Conservation (phyloP, 2,888 invertebrate species). For the Ichneumoninae sp. region DNA sequence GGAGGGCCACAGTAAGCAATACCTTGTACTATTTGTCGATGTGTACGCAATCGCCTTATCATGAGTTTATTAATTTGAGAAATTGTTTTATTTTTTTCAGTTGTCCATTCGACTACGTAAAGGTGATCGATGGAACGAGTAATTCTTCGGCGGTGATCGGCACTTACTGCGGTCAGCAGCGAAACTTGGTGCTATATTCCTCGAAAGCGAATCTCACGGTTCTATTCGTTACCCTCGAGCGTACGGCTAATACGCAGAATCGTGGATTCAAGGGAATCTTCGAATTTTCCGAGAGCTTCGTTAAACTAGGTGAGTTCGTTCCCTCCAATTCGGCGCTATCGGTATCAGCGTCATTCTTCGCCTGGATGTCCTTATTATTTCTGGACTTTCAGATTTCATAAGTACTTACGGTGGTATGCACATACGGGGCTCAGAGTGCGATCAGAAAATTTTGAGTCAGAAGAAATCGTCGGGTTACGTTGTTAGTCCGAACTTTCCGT, state of each 20-base stretch:
- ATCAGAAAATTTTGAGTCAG: conserved; percentile 97
- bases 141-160: conserved; percentile 96
- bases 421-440: conserved; percentile 98
- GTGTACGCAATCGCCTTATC: conserved; percentile 17
- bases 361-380: not conserved
- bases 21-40: not conserved
- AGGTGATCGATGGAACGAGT: conserved; percentile 97
- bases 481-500: conserved; percentile 98
- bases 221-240: conserved; percentile 95
- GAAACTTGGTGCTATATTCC: conserved; percentile 97
- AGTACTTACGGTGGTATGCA: conserved; percentile 97
- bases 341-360: not conserved
- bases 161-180: conserved; percentile 98
- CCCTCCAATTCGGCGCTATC: not conserved
- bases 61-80: conserved; percentile 72
- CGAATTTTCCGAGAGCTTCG: conserved; percentile 99
- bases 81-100: conserved; percentile 85
- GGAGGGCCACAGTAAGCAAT: conserved; percentile 97
- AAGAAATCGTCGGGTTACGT: conserved; percentile 96
- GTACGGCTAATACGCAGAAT: conserved; percentile 97
- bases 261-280: conserved; percentile 99
- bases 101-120: conserved; percentile 99
- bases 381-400: conserved; percentile 90
- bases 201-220: conserved; percentile 96
- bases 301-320: conserved; percentile 93